Evolutionary conservation across 2,797 vertebrate genomes (phyloP).

Genomic region (Pantherophis vulpinus): DNA sequence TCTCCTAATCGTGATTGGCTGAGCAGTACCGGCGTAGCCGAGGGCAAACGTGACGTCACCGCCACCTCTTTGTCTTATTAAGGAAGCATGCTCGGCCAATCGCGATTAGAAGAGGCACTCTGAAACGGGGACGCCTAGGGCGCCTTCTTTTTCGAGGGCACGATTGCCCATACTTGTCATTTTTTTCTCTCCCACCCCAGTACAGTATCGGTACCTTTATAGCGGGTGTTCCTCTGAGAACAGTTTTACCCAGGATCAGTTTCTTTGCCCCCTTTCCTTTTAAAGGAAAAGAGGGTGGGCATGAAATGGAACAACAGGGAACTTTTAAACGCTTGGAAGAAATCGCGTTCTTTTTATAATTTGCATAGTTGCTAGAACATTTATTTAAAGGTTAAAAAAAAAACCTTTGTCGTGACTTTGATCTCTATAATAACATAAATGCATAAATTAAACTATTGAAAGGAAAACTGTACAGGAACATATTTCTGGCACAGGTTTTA

Average conservation of each 20-base stretch:
- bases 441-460: neutral
- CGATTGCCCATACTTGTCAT: neutral
- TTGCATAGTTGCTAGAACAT: neutral
- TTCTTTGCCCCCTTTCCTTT: neutral
- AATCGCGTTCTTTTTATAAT: neutral
- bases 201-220: neutral
- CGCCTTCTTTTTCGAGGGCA: conserved; percentile 22
- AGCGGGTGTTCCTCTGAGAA: neutral
- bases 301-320: neutral
- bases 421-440: neutral
- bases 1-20: neutral
- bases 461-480: neutral
- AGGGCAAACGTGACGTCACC: neutral
- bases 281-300: neutral
- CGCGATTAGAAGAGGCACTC: neutral
- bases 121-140: neutral
- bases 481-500: neutral
- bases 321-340: neutral
- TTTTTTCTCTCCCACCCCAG: too few species aligned
- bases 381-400: neutral
- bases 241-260: neutral
- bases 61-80: neutral
- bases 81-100: neutral
- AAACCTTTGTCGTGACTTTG: neutral
- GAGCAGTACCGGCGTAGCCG: neutral